Evolutionary conservation across 2,888 invertebrate species (phyloP).

Genomic region (Fissipunctia ypsillon): DNA sequence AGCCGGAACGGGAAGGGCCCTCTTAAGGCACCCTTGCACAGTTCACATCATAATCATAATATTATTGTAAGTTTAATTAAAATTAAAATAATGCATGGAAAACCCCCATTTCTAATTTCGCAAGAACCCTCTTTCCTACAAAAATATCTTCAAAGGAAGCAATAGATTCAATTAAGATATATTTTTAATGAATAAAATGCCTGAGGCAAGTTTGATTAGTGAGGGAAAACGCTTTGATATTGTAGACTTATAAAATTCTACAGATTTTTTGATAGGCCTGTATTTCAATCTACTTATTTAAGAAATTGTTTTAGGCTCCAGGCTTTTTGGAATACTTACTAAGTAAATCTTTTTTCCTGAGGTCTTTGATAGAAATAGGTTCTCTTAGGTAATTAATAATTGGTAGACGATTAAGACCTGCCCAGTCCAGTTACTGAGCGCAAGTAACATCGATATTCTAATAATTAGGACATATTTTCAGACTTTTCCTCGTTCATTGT

Average conservation of each 20-base stretch:
- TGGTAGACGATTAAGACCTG: not conserved
- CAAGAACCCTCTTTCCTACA: constrained; percentile 23
- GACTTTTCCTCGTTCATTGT: not conserved
- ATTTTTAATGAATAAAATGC: constrained; percentile 72
- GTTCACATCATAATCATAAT: too few relatives aligned
- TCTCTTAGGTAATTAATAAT: not conserved
- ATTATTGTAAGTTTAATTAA: not conserved
- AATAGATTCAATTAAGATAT: constrained; percentile 76
- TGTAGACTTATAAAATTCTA: constrained; percentile 19
- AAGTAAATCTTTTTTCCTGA: not conserved
- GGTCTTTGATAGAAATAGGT: not conserved
- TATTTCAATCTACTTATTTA: constrained; percentile 10
- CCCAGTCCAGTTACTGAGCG: not conserved
- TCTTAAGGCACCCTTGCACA: too few relatives aligned
- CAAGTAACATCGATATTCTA: not conserved
- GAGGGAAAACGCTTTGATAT: constrained; percentile 47
- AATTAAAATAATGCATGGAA: not conserved
- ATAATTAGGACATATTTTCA: not conserved
- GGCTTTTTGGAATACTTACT: constrained; percentile 18
- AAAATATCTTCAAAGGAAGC: constrained; percentile 61
- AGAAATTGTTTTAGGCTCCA: not conserved
- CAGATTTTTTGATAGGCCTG: constrained; percentile 8
- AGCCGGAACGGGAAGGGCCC: too few relatives aligned
- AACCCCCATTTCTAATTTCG: not conserved
- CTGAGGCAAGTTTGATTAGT: constrained; percentile 65